Percentiles rank a stretch among this genome's conserved stretches.
Conservation (phyloP, 2,113 vertebrate genomes). For the Chrysochloris asiatica region DNA sequence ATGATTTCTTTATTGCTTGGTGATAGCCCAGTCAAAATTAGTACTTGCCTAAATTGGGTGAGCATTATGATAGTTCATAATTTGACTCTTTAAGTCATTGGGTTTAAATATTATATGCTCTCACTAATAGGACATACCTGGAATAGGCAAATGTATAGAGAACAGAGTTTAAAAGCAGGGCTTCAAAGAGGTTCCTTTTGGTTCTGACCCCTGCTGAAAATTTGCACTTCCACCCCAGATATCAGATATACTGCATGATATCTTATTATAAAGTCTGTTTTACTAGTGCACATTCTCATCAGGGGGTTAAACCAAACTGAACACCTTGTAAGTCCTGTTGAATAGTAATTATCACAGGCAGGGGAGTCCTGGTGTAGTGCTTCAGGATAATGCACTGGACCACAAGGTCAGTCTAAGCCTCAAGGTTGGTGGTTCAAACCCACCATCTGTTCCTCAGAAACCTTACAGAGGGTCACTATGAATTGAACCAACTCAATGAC, state of each 20-base stretch:
- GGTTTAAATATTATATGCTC: neutral
- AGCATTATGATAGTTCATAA: neutral
- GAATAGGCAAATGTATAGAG: neutral
- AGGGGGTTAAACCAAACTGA: neutral
- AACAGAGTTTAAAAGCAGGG: neutral
- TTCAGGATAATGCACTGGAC: no score
- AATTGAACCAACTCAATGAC: no score
- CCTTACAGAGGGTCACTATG: no score
- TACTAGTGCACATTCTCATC: neutral
- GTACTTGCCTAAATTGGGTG: neutral
- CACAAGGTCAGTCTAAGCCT: no score
- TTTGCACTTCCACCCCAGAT: no score
- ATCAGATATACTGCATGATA: no score
- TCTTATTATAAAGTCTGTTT: no score
- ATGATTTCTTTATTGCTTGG: neutral
- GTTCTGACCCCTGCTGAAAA: neutral
- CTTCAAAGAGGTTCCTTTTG: neutral
- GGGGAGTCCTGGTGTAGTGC: no score
- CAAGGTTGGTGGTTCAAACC: no score
- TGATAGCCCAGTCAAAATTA: conserved; percentile 24
- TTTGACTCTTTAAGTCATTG: neutral
- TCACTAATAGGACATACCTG: neutral
- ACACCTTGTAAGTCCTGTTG: no score
- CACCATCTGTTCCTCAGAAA: no score
- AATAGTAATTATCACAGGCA: neutral